Evolutionary conservation across 2,113 vertebrate genomes (phyloP).

Genomic region (Ornithorhynchus anatinus): DNA sequence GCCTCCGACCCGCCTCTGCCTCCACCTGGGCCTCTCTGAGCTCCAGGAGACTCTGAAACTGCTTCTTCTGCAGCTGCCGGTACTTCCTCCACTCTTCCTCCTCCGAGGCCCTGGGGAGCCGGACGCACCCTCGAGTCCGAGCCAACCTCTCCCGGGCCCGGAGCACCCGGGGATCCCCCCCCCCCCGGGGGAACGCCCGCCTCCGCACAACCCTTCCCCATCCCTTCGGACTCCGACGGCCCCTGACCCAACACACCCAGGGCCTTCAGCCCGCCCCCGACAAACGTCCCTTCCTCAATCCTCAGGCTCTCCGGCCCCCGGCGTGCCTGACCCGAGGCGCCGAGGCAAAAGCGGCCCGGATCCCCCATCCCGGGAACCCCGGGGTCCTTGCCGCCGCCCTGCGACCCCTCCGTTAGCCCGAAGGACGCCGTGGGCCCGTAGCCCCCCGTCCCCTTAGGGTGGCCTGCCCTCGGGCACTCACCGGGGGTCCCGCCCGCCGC

Average conservation of each 20-base stretch:
- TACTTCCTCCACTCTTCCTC: conserved; percentile 65
- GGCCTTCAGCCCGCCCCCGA: too few species aligned
- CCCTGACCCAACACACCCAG: too few species aligned
- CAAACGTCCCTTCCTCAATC: too few species aligned
- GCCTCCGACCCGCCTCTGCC: conserved; percentile 70
- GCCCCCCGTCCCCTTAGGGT: neutral
- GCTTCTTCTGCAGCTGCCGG: conserved; percentile 72
- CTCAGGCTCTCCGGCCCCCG: too few species aligned
- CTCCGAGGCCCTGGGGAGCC: too few species aligned
- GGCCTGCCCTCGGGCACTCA: too few species aligned
- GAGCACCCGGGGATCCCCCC: conserved; percentile 57
- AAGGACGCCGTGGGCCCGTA: neutral
- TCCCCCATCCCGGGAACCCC: too few species aligned
- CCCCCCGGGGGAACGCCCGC: neutral
- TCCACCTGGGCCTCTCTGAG: conserved; percentile 71
- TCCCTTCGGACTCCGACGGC: neutral
- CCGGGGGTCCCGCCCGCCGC: neutral
- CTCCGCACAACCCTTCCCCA: neutral
- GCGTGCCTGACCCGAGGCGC: too few species aligned
- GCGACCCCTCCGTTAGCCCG: neutral
- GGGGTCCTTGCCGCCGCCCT: neutral
- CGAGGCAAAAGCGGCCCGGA: too few species aligned
- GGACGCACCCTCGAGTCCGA: too few species aligned
- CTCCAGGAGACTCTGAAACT: conserved; percentile 77
- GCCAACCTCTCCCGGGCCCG: too few species aligned